Conservation (phyloP, 2,888 invertebrate species). For the Rotaria sp. region DNA sequence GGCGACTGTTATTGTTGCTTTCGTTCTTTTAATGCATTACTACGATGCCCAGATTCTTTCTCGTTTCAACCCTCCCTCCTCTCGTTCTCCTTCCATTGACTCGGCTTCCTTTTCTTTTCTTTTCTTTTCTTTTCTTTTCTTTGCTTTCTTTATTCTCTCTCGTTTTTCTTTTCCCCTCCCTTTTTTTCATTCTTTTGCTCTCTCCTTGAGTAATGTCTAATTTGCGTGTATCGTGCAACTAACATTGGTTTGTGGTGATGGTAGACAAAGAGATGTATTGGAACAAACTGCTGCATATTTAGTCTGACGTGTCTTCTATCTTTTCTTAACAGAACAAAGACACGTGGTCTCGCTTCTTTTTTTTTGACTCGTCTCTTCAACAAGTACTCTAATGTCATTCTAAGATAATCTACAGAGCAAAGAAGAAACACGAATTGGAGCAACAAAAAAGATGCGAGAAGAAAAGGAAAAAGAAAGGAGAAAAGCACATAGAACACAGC, state of each 20-base stretch:
- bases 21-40: slow-evolving; percentile 14
- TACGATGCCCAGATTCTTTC: slow-evolving; percentile 22
- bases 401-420: neutral
- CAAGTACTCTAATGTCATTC: neutral
- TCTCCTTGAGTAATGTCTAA: slow-evolving; percentile 10
- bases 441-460: neutral
- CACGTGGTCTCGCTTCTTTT: neutral
- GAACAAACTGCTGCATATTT: neutral
- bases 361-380: neutral
- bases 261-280: neutral
- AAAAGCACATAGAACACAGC: neutral
- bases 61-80: neutral
- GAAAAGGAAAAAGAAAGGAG: neutral
- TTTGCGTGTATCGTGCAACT: neutral
- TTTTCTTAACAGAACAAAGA: neutral
- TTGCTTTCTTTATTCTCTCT: neutral
- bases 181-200: neutral
- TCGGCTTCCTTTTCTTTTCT: slow-evolving; percentile 14
- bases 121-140: neutral
- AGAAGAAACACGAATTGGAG: neutral
- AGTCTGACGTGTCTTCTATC: neutral
- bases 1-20: slow-evolving; percentile 5
- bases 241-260: slow-evolving; percentile 4
- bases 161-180: neutral
- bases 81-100: neutral